Conservation (phyloP, 1,140 invertebrate species). For the Pectinophora gossypiella region DNA sequence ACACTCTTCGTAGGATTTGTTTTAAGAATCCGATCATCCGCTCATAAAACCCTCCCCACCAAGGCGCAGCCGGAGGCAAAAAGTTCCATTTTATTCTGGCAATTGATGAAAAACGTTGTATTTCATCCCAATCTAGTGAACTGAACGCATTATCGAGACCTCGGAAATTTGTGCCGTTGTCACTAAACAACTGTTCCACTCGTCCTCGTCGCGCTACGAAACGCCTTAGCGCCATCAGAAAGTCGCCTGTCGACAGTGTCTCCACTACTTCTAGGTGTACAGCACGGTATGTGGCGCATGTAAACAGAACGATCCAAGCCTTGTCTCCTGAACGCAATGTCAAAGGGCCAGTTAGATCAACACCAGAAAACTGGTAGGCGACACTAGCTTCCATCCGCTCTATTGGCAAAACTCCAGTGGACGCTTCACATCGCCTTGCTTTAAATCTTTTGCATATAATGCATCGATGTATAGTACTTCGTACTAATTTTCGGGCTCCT, state of each 20-base stretch:
- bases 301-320: constrained; percentile 16
- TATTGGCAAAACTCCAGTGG: not conserved
- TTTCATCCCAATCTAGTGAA: not conserved
- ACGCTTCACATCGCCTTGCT: not conserved
- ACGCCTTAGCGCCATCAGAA: constrained; percentile 32
- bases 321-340: constrained; percentile 30
- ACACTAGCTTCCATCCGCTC: not conserved
- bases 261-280: constrained; percentile 48
- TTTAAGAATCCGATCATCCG: too few species aligned
- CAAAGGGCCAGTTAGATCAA: constrained; percentile 40
- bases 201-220: constrained; percentile 44
- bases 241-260: constrained; percentile 30
- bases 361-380: constrained; percentile 1
- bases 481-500: not conserved
- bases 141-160: constrained; percentile 12
- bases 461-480: not conserved
- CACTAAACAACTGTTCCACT: constrained; percentile 45
- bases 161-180: constrained; percentile 58
- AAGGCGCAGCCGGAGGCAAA: too few species aligned
- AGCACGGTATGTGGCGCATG: constrained; percentile 42
- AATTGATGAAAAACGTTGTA: too few species aligned
- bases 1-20: too few species aligned
- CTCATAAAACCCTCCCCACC: too few species aligned
- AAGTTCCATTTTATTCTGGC: too few species aligned
- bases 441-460: constrained; percentile 5